Evolutionary conservation across 2,113 vertebrate species (phyloP).

Genomic region (Chionomys nivalis): DNA sequence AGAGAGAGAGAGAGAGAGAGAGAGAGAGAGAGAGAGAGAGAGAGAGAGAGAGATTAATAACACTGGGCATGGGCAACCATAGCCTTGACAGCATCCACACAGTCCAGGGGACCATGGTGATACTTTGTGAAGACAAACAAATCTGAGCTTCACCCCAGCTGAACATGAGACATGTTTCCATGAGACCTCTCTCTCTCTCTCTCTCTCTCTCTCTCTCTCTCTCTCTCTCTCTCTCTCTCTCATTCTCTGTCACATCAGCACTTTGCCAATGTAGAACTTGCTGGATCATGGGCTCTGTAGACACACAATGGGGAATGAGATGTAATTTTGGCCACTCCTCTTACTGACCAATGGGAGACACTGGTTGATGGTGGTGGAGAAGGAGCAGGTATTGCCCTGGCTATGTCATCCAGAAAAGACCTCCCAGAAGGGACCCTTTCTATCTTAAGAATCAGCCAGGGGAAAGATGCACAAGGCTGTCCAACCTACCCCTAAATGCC

Average conservation of each 20-base stretch:
- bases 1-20: rapidly evolving
- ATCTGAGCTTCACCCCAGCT: neutral
- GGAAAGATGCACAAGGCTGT: neutral
- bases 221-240: neutral
- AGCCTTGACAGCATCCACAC: neutral
- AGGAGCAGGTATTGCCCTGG: neutral
- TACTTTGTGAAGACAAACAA: neutral
- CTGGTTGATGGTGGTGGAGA: too few relatives aligned
- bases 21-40: too few relatives aligned
- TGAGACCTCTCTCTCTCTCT: neutral
- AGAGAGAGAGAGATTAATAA: too few relatives aligned
- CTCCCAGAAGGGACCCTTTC: neutral
- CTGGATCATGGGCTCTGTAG: neutral
- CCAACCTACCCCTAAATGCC: too few relatives aligned
- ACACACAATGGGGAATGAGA: neutral
- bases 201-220: too few relatives aligned
- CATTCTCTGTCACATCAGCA: neutral
- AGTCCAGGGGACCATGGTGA: neutral
- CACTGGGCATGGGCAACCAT: neutral
- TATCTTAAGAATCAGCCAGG: neutral
- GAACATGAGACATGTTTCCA: neutral
- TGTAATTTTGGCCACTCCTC: neutral
- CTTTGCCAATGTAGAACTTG: too few relatives aligned
- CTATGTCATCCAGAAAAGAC: neutral
- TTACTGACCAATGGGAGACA: neutral